These are phyloP conservation scores for Ashinkailepas kermadecensis DNA, from an alignment of 2,888 invertebrate genomes.

Conservation along the genomic window DNA sequence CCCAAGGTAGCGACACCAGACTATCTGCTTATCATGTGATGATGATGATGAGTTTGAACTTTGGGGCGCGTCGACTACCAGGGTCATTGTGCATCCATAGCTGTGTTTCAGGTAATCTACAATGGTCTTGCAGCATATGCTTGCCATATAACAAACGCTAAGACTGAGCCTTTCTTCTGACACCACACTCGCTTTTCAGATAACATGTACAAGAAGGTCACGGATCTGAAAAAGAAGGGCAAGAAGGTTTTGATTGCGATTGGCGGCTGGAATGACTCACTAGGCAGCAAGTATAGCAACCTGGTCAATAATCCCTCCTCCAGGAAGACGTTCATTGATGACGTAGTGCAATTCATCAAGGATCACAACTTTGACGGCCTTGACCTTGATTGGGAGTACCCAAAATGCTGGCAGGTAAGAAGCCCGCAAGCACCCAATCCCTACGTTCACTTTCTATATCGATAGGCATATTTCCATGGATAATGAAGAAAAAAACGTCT, in stretches of 20 bases:
- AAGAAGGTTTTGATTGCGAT: conserved; percentile 71
- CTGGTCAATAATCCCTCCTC: conserved; percentile 55
- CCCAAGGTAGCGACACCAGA: too few relatives aligned
- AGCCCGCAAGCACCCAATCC: conserved; percentile 31
- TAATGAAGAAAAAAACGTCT: too few relatives aligned
- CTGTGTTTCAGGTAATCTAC: too few relatives aligned
- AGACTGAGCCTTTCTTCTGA: too few relatives aligned
- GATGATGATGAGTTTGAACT: too few relatives aligned
- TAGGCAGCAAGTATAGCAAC: conserved; percentile 63
- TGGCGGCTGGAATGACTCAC: conserved; percentile 75
- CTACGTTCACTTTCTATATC: too few relatives aligned
- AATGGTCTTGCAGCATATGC: too few relatives aligned
- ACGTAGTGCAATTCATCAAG: conserved; percentile 57
- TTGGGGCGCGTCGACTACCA: too few relatives aligned
- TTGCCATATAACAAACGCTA: too few relatives aligned
- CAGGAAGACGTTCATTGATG: conserved; percentile 56
- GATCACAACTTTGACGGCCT: conserved; percentile 72
- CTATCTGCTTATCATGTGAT: too few relatives aligned
- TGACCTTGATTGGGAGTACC: conserved; percentile 85
- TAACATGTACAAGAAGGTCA: conserved; percentile 72
- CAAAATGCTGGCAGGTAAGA: conserved; percentile 68
- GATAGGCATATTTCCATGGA: too few relatives aligned
- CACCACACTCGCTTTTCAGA: conserved; percentile 40
- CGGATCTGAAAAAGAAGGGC: conserved; percentile 56
- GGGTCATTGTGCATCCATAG: too few relatives aligned